Evolutionary conservation across 2,113 vertebrate species (phyloP), one percentile per base, ranked within the genome.

Genomic region (Phylloscopus trochilus): DNA sequence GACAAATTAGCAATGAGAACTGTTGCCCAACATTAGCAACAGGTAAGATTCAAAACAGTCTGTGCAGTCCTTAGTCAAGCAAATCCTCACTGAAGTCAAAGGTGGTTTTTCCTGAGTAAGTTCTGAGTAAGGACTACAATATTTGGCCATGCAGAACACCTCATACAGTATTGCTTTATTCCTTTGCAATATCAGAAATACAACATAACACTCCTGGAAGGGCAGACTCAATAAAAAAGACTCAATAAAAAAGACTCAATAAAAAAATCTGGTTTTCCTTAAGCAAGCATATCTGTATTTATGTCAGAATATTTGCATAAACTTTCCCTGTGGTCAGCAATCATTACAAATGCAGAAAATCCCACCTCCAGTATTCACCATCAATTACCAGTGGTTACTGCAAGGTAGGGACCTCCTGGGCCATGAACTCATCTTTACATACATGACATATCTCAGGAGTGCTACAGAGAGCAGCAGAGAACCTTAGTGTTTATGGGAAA

Each of bases 81-180:
- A 92, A 82, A 75, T 96, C 90, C 43, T 81, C 74, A 59, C 56
- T 75, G 47, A 86, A 87, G 59, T 90, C 68, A 88, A 86, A 85
- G 22, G 21, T 66, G 7, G 0, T 67, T 91, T 95, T 95, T 91
- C 91, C 91, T 95, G 95, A 96, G 92, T 90, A 96, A 96, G 68
- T 60, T 80, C 83, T 92, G 77, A 94, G 87, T n/a, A 95, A 93
- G 56, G 19, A 58, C 52, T 90, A 53, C 15, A 18, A 13, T 56
- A 67, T 53, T 27, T 77, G 72, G 12, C 56, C 26, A 24, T 0
- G 4, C 15, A 81, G 35, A 85, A 51, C 82, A 47, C 49, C 6
- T 74, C 31, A 33, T 39, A 37, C 17, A 56, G 23, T 64, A 55
- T 14, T 56, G 17, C 26, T 67, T 28, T 72, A 10, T 41, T 83